These are phyloP conservation scores for Nannoperca australis DNA, from an alignment of 2,797 vertebrate species.

Conservation along the genomic window DNA sequence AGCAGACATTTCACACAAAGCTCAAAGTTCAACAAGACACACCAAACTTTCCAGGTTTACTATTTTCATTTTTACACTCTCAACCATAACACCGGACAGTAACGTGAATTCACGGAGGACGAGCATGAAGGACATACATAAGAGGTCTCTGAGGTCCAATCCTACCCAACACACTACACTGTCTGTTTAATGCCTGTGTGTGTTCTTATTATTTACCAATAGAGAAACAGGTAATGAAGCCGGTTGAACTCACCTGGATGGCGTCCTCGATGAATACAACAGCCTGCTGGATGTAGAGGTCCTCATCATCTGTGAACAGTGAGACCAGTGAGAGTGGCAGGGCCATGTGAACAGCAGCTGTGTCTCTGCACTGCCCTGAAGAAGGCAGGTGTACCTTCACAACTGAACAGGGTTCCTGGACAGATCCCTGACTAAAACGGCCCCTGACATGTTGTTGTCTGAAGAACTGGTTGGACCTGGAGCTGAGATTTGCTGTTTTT, in stretches of 20 bases:
- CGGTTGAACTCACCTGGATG: constrained; percentile 84
- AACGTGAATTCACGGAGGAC: background rate
- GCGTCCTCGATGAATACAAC: constrained; percentile 96
- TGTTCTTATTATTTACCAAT: background rate
- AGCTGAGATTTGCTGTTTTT: constrained; percentile 12
- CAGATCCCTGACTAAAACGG: background rate
- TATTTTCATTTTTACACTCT: no score
- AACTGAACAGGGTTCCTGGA: background rate
- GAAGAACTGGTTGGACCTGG: constrained; percentile 42
- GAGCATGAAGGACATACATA: background rate
- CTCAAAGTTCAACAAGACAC: background rate
- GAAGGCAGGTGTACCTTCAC: background rate
- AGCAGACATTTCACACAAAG: background rate
- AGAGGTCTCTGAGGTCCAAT: background rate
- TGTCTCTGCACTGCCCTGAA: background rate
- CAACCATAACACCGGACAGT: background rate
- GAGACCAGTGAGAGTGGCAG: background rate
- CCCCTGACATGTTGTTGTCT: background rate
- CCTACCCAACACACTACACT: background rate
- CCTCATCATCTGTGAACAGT: constrained; percentile 64
- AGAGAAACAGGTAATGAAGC: background rate
- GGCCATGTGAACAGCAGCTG: constrained; percentile 3
- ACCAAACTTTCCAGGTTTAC: background rate
- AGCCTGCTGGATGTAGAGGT: constrained; percentile 90
- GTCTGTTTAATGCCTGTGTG: background rate